Percentiles rank a stretch among this genome's conserved stretches.
phyloP scores from a whole-genome alignment of 2,113 vertebrate genomes.

The Orcinus orca region DNA sequence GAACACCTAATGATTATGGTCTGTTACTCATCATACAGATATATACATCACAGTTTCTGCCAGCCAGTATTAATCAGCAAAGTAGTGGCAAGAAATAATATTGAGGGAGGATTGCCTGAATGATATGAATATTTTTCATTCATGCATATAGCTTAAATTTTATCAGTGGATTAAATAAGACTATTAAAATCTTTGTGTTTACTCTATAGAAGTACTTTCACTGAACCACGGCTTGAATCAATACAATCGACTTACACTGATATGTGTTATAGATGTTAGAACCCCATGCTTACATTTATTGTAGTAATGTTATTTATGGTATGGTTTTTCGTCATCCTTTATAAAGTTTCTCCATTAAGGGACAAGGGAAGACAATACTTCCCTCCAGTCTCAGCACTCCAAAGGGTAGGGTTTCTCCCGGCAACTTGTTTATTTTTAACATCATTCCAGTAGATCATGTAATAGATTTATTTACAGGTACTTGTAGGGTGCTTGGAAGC shows the following conservation, averaged over 20 bases:
- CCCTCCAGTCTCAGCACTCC: neutral
- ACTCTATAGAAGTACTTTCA: neutral
- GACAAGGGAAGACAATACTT: neutral
- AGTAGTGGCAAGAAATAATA: neutral
- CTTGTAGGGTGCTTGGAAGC: neutral
- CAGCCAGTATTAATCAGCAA: neutral
- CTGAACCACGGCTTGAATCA: neutral
- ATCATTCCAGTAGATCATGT: neutral
- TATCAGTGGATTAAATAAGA: slow-evolving; percentile 16
- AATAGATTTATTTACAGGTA: neutral
- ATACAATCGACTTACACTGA: neutral
- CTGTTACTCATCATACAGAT: neutral
- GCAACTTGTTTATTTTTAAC: neutral
- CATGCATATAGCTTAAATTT: neutral
- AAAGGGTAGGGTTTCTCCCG: neutral
- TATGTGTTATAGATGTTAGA: neutral
- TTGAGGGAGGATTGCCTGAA: neutral
- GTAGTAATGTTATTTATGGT: neutral
- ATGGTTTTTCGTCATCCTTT: neutral
- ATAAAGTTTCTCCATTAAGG: neutral
- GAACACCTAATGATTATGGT: neutral
- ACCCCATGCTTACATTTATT: neutral
- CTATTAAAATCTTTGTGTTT: slow-evolving; percentile 25
- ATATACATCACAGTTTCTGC: neutral
- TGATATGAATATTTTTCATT: neutral